These are phyloP conservation scores for Drosophila mayaguana DNA, from an alignment of 2,888 invertebrate species.

Conservation along the genomic window DNA sequence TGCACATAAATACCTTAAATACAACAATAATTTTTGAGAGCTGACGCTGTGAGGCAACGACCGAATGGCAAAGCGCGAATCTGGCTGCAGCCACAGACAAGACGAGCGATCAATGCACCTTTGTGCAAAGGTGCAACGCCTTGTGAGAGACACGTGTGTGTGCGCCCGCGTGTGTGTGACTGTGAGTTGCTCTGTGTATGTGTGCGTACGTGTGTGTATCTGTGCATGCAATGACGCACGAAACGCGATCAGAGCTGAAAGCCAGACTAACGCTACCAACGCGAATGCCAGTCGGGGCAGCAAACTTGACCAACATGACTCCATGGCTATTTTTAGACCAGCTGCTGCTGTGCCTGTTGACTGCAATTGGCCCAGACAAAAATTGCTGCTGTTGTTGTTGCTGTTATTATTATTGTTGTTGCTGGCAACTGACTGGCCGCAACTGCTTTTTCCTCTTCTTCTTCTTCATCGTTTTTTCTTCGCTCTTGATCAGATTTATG, in stretches of 20 bases:
- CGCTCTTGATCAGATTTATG: conserved; percentile 72
- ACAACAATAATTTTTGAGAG: conserved; percentile 52
- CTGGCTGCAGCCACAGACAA: conserved; percentile 32
- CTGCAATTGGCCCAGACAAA: conserved; percentile 56
- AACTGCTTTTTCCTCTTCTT: conserved; percentile 11
- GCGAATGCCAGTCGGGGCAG: conserved; percentile 8
- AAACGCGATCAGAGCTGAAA: conserved; percentile 70
- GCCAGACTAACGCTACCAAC: conserved; percentile 26
- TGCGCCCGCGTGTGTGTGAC: not conserved
- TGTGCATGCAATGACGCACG: conserved; percentile 75
- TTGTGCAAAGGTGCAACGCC: conserved; percentile 76
- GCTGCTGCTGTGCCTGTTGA: conserved; percentile 25
- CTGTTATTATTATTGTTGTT: not conserved
- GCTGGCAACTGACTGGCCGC: not conserved
- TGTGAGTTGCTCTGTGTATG: conserved; percentile 13
- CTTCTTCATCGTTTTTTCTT: conserved; percentile 12
- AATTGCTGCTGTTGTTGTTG: not conserved
- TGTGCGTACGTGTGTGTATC: conserved; percentile 11
- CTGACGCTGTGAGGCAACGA: conserved; percentile 45
- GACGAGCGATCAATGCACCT: conserved; percentile 79
- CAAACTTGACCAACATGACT: conserved; percentile 75
- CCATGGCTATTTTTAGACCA: conserved; percentile 67
- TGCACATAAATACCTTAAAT: conserved; percentile 49
- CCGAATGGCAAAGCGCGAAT: conserved; percentile 30
- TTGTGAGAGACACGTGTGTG: conserved; percentile 44